phyloP scores from a whole-genome alignment of 2,888 invertebrate species.

The Hipparchia semele region DNA sequence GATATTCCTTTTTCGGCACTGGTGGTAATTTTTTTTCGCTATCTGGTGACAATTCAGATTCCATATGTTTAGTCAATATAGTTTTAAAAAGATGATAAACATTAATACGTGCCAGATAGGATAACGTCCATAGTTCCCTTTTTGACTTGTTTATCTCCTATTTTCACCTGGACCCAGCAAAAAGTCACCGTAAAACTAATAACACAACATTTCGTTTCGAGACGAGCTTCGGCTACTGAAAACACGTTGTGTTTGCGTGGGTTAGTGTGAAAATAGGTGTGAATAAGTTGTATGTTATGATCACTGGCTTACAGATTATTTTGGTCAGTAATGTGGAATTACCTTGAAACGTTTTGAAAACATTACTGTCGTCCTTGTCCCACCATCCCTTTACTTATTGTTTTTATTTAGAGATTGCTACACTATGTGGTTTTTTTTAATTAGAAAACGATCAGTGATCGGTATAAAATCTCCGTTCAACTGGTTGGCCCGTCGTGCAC shows the following conservation, averaged over 20 bases:
- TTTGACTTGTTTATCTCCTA: conserved; percentile 42
- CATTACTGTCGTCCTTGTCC: conserved; percentile 53
- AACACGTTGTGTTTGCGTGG: conserved; percentile 79
- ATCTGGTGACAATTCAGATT: conserved; percentile 82
- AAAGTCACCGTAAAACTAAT: conserved; percentile 70
- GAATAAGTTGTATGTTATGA: conserved; percentile 78
- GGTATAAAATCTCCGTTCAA: conserved; percentile 76
- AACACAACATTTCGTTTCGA: conserved; percentile 81
- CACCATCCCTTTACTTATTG: conserved; percentile 58
- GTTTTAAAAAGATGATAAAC: conserved; percentile 17
- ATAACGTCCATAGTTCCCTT: conserved; percentile 46
- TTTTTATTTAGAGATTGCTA: conserved; percentile 52
- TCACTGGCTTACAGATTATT: conserved; percentile 69
- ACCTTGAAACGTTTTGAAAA: conserved; percentile 70
- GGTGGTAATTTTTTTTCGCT: conserved; percentile 81
- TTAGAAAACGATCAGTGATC: conserved; percentile 69
- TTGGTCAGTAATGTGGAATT: conserved; percentile 68
- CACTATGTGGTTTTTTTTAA: conserved; percentile 48
- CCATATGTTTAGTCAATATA: conserved; percentile 73
- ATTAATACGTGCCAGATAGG: conserved; percentile 42
- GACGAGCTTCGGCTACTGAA: conserved; percentile 75
- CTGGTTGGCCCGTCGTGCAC: conserved; percentile 71
- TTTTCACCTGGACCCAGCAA: conserved; percentile 65
- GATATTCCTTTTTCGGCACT: conserved; percentile 89
- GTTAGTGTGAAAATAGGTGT: conserved; percentile 81